phyloP scores from a whole-genome alignment of 37 sponge, comb jelly and placozoan species.

The Eunapius fragilis region DNA sequence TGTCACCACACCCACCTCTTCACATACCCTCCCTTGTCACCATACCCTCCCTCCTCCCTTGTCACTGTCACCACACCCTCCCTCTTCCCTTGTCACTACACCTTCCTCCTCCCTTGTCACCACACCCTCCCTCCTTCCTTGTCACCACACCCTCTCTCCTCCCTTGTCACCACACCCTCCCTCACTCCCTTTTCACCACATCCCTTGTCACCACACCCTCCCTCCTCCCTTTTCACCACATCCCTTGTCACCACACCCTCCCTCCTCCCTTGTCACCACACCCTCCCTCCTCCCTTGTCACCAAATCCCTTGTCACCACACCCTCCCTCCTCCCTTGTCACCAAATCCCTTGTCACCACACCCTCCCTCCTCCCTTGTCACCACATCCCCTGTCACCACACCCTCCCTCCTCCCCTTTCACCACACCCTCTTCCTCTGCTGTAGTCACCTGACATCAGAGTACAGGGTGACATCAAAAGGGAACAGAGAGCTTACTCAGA shows the following conservation, averaged over 20 bases:
- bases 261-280: no score
- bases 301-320: no score
- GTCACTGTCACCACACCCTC: no score
- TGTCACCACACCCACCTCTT: background rate
- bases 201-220: no score
- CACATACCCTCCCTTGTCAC: background rate
- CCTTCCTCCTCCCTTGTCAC: background rate
- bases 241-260: no score
- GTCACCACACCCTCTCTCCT: background rate
- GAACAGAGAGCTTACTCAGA: constrained; percentile 19
- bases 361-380: background rate
- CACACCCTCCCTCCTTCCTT: background rate
- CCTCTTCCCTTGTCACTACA: no score
- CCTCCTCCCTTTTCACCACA: no score
- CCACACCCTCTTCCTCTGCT: background rate
- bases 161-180: background rate
- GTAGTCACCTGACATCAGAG: constrained; percentile 26
- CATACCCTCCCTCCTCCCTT: background rate
- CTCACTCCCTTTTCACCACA: no score
- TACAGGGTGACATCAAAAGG: constrained; percentile 23
- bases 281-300: no score
- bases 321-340: background rate
- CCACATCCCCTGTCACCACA: background rate
- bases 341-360: background rate
- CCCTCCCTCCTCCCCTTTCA: background rate